A percentile compares a stretch with the other conserved stretches of the same genome.
Conservation (phyloP, 2,888 invertebrate genomes). For the Podotricha telesiphe region DNA sequence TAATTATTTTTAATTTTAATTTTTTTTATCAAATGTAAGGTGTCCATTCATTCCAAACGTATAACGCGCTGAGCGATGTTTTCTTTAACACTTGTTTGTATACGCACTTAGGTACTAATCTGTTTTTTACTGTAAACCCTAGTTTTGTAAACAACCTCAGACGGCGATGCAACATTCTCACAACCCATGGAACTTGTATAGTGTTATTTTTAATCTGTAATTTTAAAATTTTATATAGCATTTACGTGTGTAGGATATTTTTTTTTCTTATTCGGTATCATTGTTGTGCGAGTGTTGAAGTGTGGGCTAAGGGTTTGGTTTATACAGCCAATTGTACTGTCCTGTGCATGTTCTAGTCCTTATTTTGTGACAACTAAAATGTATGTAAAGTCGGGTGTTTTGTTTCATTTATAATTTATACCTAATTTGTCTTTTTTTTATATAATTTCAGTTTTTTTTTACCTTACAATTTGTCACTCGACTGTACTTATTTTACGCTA, state of each 20-base stretch:
- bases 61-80: constrained; percentile 75
- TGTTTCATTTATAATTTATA: constrained; percentile 11
- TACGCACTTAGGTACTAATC: constrained; percentile 74
- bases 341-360: constrained; percentile 70
- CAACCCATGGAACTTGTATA: too few species aligned
- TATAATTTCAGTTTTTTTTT: constrained; percentile 27
- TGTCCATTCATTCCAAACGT: constrained; percentile 57
- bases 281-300: constrained; percentile 49
- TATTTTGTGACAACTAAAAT: constrained; percentile 60
- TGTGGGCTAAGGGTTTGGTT: constrained; percentile 53
- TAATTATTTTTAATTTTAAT: background rate
- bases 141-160: constrained; percentile 50
- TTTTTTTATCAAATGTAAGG: constrained; percentile 8
- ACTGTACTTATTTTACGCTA: constrained; percentile 49
- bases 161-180: constrained; percentile 45
- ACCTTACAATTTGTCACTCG: constrained; percentile 53
- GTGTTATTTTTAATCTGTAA: constrained; percentile 36
- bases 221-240: too few species aligned
- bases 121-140: constrained; percentile 50
- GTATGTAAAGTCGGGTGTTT: constrained; percentile 56
- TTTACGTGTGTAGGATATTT: too few species aligned
- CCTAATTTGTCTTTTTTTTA: background rate
- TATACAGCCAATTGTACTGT: constrained; percentile 63
- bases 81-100: constrained; percentile 83
- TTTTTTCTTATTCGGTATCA: constrained; percentile 1